Conservation (phyloP, 2,113 vertebrate genomes). For the Glaucidium brasilianum region DNA sequence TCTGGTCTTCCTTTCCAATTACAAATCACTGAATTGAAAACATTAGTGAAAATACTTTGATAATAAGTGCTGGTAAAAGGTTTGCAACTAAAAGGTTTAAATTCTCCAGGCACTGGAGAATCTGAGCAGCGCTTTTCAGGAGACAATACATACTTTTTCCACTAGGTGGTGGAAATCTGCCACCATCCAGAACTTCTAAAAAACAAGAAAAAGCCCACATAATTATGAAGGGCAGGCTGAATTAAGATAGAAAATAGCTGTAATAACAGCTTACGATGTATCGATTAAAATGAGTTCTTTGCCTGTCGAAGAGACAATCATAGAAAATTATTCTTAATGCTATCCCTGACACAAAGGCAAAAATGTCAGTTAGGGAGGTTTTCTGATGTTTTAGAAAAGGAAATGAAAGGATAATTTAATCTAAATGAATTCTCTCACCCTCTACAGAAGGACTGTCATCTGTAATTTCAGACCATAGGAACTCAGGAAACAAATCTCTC, state of each 20-base stretch:
- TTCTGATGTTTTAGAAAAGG: slow-evolving; percentile 45
- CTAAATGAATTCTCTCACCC: slow-evolving; percentile 30
- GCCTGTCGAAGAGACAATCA: slow-evolving; percentile 55
- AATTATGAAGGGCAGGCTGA: slow-evolving; percentile 64
- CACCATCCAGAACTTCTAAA: slow-evolving; percentile 30
- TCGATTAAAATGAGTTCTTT: slow-evolving; percentile 58
- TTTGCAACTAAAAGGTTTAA: background rate
- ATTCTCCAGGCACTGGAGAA: background rate
- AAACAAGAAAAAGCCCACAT: slow-evolving; percentile 15
- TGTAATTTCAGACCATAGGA: background rate
- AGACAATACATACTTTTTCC: slow-evolving; percentile 39
- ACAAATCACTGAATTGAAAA: background rate
- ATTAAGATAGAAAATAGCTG: slow-evolving; percentile 61
- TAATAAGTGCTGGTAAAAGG: background rate
- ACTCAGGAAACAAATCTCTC: background rate
- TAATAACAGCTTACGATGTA: slow-evolving; percentile 57
- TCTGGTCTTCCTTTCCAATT: background rate
- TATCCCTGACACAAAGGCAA: slow-evolving; percentile 42
- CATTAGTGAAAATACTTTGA: background rate
- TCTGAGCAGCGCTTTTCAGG: background rate
- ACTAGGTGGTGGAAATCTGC: slow-evolving; percentile 79
- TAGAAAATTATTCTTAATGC: slow-evolving; percentile 61
- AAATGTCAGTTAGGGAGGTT: slow-evolving; percentile 49
- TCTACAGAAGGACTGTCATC: background rate
- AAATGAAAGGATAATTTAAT: slow-evolving; percentile 49